A percentile compares a stretch with the other conserved stretches of the same genome.
phyloP scores from a whole-genome alignment of 2,797 vertebrate genomes.

The Rhabdophis nuchalis region DNA sequence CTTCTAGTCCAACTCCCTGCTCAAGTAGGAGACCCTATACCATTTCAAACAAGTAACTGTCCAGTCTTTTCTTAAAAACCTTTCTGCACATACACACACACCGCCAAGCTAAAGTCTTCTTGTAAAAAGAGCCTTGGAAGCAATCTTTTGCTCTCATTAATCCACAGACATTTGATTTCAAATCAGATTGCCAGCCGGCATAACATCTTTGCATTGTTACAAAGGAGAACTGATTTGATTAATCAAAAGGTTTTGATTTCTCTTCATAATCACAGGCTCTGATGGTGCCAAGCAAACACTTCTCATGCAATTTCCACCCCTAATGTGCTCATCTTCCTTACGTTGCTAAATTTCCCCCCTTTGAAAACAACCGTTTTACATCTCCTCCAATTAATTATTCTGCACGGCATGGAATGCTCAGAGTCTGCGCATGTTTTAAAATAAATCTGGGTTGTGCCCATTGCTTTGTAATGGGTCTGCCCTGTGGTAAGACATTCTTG shows the following conservation, averaged over 20 bases:
- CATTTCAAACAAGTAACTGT: not conserved
- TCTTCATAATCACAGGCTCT: constrained; percentile 52
- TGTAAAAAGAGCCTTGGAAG: constrained; percentile 57
- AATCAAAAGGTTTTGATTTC: constrained; percentile 68
- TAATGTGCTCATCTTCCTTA: constrained; percentile 39
- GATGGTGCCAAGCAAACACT: constrained; percentile 54
- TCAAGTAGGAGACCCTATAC: not conserved
- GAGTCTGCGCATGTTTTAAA: not conserved
- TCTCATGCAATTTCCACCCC: constrained; percentile 30
- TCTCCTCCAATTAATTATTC: constrained; percentile 35
- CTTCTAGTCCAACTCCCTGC: not conserved
- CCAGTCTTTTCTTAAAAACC: not conserved
- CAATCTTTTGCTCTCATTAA: constrained; percentile 63
- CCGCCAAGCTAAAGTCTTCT: constrained; percentile 31
- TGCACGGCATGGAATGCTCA: not conserved
- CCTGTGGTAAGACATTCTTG: not conserved
- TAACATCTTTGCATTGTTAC: constrained; percentile 64
- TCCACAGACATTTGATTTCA: constrained; percentile 64
- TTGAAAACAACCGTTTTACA: constrained; percentile 25
- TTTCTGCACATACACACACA: not conserved
- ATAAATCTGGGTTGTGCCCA: not conserved
- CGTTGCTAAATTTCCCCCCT: constrained; percentile 23
- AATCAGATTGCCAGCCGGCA: constrained; percentile 62
- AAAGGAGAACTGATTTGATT: constrained; percentile 69
- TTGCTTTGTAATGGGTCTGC: constrained; percentile 7